Conservation (phyloP, 2,888 invertebrate species). For the Cactoblastis cactorum region DNA sequence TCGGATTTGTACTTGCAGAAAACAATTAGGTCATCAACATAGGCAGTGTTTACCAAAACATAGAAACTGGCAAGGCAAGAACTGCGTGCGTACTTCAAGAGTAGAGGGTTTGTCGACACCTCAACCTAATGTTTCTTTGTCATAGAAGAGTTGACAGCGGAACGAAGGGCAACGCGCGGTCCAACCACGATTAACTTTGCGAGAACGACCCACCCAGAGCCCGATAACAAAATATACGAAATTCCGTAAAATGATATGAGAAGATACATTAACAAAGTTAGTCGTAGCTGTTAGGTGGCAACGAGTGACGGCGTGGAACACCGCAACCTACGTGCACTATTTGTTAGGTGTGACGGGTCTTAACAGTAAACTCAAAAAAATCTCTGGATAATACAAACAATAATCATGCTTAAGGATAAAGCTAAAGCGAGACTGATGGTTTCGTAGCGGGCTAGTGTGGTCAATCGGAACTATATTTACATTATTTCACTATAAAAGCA, state of each 20-base stretch:
- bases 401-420: conserved; percentile 66
- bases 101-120: conserved; percentile 40
- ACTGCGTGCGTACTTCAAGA: conserved; percentile 70
- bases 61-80: conserved; percentile 77
- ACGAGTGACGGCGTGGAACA: conserved; percentile 29
- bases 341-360: conserved; percentile 55
- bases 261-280: conserved; percentile 54
- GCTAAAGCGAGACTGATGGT: conserved; percentile 51
- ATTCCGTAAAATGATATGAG: conserved; percentile 4
- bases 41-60: conserved; percentile 73
- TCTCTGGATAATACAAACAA: conserved; percentile 59
- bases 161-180: conserved; percentile 38
- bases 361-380: conserved; percentile 42
- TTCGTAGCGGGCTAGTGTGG: conserved; percentile 29
- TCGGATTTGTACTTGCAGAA: conserved; percentile 78
- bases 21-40: conserved; percentile 64
- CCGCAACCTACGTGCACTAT: conserved; percentile 52
- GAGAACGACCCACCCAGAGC: conserved; percentile 46
- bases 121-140: conserved; percentile 66
- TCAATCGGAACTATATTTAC: conserved; percentile 28
- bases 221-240: conserved; percentile 17
- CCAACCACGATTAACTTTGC: conserved; percentile 55
- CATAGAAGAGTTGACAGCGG: conserved; percentile 71
- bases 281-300: conserved; percentile 66
- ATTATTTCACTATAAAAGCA: conserved; percentile 33